Conservation (phyloP, 1,140 invertebrate species). For the Batillaria attramentaria region DNA sequence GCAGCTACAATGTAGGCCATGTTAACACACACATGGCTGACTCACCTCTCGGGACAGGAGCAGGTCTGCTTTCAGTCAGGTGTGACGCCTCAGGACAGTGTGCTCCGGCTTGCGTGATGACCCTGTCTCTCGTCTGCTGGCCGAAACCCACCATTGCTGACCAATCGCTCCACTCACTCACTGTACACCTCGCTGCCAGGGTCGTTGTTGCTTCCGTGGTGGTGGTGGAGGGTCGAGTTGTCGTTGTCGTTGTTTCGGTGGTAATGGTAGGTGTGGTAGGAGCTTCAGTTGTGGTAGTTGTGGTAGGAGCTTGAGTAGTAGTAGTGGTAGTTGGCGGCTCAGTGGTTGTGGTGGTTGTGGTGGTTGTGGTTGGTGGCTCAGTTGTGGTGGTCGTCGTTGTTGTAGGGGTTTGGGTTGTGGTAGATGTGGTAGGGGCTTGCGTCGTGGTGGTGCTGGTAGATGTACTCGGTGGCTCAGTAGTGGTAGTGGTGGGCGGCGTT, state of each 20-base stretch:
- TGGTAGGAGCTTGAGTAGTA: neutral
- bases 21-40: no score
- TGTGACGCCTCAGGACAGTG: conserved; percentile 8
- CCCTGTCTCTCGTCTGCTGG: neutral
- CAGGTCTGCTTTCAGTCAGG: neutral
- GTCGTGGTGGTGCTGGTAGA: neutral
- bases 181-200: neutral
- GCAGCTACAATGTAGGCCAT: neutral
- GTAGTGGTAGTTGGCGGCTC: neutral
- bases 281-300: neutral
- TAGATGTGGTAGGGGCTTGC: conserved; percentile 14
- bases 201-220: neutral
- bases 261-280: neutral
- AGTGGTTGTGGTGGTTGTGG: neutral
- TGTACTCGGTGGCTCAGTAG: neutral
- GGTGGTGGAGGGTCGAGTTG: no score
- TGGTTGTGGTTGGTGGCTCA: neutral
- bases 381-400: neutral
- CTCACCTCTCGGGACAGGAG: no score
- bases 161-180: conserved; percentile 15
- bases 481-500: neutral
- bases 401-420: neutral
- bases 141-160: neutral
- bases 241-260: neutral
- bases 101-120: neutral